phyloP scores from a whole-genome alignment of 2,113 vertebrate genomes.

The Cheirogaleus medius region DNA sequence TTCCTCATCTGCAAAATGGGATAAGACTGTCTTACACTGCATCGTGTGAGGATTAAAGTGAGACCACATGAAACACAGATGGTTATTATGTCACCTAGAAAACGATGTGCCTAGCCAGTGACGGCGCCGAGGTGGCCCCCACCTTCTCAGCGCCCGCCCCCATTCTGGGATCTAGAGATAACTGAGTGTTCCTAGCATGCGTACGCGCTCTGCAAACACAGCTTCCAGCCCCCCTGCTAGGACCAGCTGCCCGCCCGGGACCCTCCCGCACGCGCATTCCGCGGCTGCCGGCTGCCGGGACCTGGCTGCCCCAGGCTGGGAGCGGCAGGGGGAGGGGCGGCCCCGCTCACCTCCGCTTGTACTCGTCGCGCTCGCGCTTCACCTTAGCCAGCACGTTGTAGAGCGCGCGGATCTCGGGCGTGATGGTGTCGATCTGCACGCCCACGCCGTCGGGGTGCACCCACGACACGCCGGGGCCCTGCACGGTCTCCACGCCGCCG shows the following conservation, averaged over 20 bases:
- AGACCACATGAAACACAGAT: neutral
- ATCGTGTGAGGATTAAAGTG: neutral
- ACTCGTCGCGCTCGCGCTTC: conserved; percentile 96
- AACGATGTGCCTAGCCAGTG: neutral
- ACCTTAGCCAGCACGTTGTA: conserved; percentile 99
- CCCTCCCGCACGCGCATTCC: neutral
- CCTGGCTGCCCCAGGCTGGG: neutral
- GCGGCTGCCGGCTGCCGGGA: neutral
- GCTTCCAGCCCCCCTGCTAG: conserved; percentile 26
- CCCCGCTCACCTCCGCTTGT: conserved; percentile 92
- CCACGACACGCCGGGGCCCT: conserved; percentile 94
- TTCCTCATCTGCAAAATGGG: neutral
- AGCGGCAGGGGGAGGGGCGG: neutral
- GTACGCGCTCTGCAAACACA: neutral
- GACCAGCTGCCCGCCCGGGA: neutral
- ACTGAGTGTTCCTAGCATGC: neutral
- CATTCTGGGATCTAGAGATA: neutral
- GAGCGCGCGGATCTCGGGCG: conserved; percentile 98
- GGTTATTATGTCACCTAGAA: conserved; percentile 14
- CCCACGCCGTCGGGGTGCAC: conserved; percentile 96
- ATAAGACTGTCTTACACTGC: neutral
- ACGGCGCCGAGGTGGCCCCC: neutral
- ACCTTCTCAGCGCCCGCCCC: neutral
- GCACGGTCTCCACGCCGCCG: conserved; percentile 88
- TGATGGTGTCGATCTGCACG: conserved; percentile 99